These are phyloP conservation scores for Lithobates sylvaticus DNA, from an alignment of 2,797 vertebrate species.

Conservation along the genomic window DNA sequence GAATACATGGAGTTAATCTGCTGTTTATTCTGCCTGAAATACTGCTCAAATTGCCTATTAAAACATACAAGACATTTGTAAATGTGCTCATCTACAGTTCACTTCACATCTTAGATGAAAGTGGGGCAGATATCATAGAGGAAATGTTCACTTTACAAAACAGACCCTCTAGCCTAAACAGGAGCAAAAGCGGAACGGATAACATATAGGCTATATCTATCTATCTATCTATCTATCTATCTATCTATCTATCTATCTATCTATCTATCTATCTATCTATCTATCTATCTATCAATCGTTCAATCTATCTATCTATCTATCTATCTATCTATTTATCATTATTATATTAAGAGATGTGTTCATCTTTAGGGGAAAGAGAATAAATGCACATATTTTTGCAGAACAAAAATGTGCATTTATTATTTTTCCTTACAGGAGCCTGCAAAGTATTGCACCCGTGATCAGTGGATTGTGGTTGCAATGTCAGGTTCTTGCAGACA, in stretches of 20 bases:
- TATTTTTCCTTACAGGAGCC: too few species aligned
- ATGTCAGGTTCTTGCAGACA: too few species aligned
- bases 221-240: not conserved
- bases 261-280: not conserved
- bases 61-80: not conserved
- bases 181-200: not conserved
- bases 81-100: slow-evolving; percentile 1
- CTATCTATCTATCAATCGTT: not conserved
- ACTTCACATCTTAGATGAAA: slow-evolving; percentile 15
- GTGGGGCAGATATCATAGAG: not conserved
- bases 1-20: slow-evolving; percentile 10
- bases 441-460: too few species aligned
- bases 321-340: too few species aligned
- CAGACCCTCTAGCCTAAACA: not conserved
- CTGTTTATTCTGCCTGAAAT: slow-evolving; percentile 10
- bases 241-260: slow-evolving; percentile 21
- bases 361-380: too few species aligned
- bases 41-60: slow-evolving; percentile 6
- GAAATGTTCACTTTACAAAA: slow-evolving; percentile 16
- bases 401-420: too few species aligned
- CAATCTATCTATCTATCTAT: too few species aligned
- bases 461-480: too few species aligned
- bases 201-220: not conserved
- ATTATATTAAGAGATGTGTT: too few species aligned
- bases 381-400: too few species aligned